Conservation (phyloP, 2,888 invertebrate genomes). For the Tanypteryx hageni region DNA sequence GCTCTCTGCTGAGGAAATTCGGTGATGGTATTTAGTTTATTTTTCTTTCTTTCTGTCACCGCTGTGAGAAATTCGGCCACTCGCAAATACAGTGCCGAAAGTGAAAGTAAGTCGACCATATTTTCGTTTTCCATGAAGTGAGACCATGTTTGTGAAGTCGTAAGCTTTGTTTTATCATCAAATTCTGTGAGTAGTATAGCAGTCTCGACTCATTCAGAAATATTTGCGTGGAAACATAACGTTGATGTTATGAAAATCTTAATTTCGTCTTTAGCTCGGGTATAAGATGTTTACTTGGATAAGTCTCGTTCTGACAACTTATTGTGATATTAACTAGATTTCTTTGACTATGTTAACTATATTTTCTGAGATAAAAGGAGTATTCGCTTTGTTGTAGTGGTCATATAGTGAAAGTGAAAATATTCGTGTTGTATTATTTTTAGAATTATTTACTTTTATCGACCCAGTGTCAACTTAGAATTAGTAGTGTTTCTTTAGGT, state of each 20-base stretch:
- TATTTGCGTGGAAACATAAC: background rate
- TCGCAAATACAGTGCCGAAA: constrained; percentile 62
- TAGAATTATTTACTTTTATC: background rate
- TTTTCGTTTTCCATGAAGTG: constrained; percentile 52
- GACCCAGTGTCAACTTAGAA: background rate
- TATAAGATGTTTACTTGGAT: constrained; percentile 4
- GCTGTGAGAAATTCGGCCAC: constrained; percentile 51
- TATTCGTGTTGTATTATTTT: constrained; percentile 16
- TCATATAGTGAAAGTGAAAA: constrained; percentile 48
- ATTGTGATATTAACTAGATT: background rate
- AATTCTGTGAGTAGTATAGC: background rate
- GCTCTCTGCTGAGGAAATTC: background rate
- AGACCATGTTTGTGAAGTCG: constrained; percentile 51
- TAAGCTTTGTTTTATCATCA: background rate
- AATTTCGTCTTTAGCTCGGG: background rate
- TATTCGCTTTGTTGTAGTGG: background rate
- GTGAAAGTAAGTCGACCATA: constrained; percentile 64
- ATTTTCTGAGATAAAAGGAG: background rate
- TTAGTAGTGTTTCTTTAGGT: background rate
- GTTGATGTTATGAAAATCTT: background rate
- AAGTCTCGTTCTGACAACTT: background rate
- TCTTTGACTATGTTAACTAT: background rate
- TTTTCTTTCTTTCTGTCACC: constrained; percentile 18
- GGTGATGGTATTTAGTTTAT: constrained; percentile 21
- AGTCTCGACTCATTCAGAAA: background rate